Evolutionary conservation across 2,113 vertebrate species (phyloP).

Genomic region (Daphoenositta chrysoptera): DNA sequence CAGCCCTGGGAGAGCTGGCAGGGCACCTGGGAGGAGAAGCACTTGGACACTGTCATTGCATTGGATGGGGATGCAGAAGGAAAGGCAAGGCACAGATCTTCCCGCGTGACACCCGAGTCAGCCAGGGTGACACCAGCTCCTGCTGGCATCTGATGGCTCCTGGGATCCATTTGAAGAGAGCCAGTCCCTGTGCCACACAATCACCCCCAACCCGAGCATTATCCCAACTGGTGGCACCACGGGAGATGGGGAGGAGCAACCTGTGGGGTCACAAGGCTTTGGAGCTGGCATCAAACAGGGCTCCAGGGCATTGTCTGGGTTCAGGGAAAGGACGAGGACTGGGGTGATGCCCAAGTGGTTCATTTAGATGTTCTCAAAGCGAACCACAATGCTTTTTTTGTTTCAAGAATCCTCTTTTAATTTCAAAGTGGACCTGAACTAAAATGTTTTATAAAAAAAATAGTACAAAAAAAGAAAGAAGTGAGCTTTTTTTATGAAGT

Average conservation of each 20-base stretch:
- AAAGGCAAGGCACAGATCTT: neutral
- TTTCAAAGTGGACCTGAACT: neutral
- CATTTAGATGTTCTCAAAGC: neutral
- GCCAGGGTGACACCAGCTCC: neutral
- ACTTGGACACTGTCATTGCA: rapidly evolving
- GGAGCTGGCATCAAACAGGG: neutral
- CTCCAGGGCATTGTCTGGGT: rapidly evolving
- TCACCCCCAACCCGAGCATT: rapidly evolving
- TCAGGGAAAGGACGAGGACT: neutral
- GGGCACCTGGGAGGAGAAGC: neutral
- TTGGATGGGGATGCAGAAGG: neutral
- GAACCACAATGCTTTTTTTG: neutral
- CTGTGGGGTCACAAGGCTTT: neutral
- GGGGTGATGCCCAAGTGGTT: neutral
- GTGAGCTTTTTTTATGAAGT: neutral
- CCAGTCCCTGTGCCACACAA: neutral
- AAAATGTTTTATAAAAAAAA: neutral
- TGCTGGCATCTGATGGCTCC: rapidly evolving
- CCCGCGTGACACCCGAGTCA: rapidly evolving
- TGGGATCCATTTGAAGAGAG: neutral
- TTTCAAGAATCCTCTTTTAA: neutral
- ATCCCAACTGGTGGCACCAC: neutral
- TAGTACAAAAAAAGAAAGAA: neutral
- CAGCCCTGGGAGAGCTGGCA: neutral
- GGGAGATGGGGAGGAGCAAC: rapidly evolving